Base-by-base conservation (phyloP, 1,140 invertebrate species). In the Pogonognathellus flavescens region DNA sequence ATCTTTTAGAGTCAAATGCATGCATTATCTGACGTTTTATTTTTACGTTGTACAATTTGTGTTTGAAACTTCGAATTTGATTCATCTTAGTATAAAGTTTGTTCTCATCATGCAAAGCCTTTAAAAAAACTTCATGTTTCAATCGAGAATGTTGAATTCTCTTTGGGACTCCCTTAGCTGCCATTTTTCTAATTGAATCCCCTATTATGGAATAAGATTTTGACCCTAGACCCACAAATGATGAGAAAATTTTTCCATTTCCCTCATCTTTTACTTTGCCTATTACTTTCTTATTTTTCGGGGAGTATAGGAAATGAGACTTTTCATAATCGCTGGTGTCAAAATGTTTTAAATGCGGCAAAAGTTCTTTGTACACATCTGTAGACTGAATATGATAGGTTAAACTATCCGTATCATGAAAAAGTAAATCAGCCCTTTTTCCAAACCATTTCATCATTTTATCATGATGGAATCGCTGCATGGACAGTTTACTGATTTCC, bases 351-450 rank as follows among this genome's bases (percentile, higher is more conserved):
- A 16, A n/a, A 7, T 60, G 57, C 0, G n/a, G 57, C 6, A 18
- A 18, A n/a, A 60, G 13, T n/a, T 60, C 57, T 18, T 18, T 8
- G n/a, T 60, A 60, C 18, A 60, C 18, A n/a, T 60, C 57, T 1
- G 16, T 8, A 4, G 57, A n/a, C n/a, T 60, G 1, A n/a, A 60
- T 60, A 7, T 60, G 57, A 18, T 60, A 60, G 7, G 57, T 18
- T 7, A 60, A 60, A 60, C 14, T n/a, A 18, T 60, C 57, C n/a
- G 57, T 60, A n/a, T 60, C 57, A 16, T 60, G 57, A n/a, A 60
- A 60, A 18, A 60, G 57, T 3, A 60, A n/a, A 1, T 16, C 7
- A 18, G 57, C 57, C n/a, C n/a, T 60, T 2, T 16, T 8, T n/a
- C 18, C 6, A 18, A 60, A 60, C 57, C 57, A 60, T 18, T 60